Conservation (phyloP, 2,797 vertebrate genomes). For the Kryptolebias ocellatus region DNA sequence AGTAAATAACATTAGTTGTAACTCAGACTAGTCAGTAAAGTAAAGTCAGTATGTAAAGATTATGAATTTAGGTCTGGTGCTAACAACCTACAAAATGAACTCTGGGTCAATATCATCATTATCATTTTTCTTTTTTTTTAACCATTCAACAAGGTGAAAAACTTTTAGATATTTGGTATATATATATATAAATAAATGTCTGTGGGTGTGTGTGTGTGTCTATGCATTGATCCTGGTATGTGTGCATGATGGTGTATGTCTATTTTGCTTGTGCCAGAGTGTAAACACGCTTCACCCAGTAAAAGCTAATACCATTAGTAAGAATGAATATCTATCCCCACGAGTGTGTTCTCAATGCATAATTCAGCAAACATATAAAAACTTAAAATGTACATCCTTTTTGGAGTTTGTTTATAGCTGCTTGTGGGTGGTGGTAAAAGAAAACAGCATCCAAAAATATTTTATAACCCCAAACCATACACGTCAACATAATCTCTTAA, state of each 20-base stretch:
- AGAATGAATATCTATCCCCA: conserved; percentile 51
- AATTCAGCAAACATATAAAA: conserved; percentile 71
- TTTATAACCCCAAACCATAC: conserved; percentile 24
- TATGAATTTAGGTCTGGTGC: conserved; percentile 22
- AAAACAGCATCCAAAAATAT: conserved; percentile 21
- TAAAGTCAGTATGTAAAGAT: no score
- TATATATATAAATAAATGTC: no score
- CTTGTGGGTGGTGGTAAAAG: conserved; percentile 27
- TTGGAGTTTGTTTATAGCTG: conserved; percentile 43
- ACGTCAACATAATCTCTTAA: conserved; percentile 14
- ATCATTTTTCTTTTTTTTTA: no score
- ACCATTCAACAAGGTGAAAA: no score
- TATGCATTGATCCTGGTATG: conserved; percentile 1
- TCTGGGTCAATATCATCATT: conserved; percentile 39
- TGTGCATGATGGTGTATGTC: conserved; percentile 4
- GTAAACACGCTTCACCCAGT: conserved; percentile 52
- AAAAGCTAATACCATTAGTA: conserved; percentile 58
- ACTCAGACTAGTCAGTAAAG: no score
- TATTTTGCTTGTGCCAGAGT: conserved; percentile 16
- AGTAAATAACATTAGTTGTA: no score
- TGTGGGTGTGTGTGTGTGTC: neutral
- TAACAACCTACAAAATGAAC: conserved; percentile 44
- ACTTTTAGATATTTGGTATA: no score
- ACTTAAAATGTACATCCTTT: conserved; percentile 44
- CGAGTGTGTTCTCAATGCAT: conserved; percentile 64